Conservation (phyloP, 2,113 vertebrate genomes). For the Seriola dumerili region DNA sequence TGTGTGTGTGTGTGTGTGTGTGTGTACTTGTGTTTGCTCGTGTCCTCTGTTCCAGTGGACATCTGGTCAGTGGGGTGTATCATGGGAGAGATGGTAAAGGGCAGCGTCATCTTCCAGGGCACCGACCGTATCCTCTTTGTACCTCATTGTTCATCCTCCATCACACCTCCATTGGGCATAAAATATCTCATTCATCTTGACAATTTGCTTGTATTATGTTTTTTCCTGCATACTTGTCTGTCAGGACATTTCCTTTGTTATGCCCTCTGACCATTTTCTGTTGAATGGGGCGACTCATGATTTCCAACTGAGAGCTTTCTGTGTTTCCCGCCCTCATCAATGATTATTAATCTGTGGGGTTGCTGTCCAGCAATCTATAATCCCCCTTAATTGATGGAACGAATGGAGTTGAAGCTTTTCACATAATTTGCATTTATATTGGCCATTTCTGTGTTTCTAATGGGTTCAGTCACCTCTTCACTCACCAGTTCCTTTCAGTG, state of each 20-base stretch:
- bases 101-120: conserved; percentile 99
- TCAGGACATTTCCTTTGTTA: not conserved
- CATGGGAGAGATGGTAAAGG: conserved; percentile 99
- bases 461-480: conserved; percentile 13
- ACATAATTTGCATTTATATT: conserved; percentile 49
- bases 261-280: not conserved
- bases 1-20: conserved; percentile 41
- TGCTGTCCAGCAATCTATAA: conserved; percentile 20
- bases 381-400: conserved; percentile 3
- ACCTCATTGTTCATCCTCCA: conserved; percentile 22
- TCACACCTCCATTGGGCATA: conserved; percentile 4
- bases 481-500: conserved; percentile 10
- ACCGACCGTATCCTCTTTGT: conserved; percentile 94
- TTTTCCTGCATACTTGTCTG: not conserved
- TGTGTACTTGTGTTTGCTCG: conserved; percentile 47
- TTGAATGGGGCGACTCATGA: not conserved
- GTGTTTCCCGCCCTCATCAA: not conserved
- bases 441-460: conserved; percentile 36
- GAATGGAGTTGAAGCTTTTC: conserved; percentile 9
- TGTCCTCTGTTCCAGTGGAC: conserved; percentile 93
- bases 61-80: conserved; percentile 99
- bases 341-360: conserved; percentile 13
- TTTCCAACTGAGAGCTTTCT: conserved; percentile 9
- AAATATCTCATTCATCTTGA: conserved; percentile 5
- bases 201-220: not conserved